Base-by-base conservation (phyloP, 2,888 invertebrate genomes). In the Polydrusus cervinus region DNA sequence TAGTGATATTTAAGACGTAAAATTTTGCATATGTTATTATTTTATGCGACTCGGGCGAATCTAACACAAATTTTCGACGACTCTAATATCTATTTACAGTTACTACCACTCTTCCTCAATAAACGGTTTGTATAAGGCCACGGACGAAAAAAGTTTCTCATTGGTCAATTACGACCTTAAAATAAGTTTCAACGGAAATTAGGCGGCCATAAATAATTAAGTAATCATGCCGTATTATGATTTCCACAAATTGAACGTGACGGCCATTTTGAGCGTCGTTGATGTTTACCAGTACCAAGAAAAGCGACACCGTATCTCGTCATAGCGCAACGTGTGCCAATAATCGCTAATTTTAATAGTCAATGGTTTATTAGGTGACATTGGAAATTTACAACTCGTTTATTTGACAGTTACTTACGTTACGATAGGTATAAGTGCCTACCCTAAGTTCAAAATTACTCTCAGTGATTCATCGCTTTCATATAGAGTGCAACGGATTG, bases 191-290 rank as follows among this genome's bases (percentile, higher is more conserved):
- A 78, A 55, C 79, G 79, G 80, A 79, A 76, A 80, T 79, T 77
- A 64, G 71, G 74, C 77, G 74, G 70, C 78, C 69, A 77, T 77
- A 76, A 74, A 71, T 76, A 79, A 78, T 79, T 78, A 76, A 79
- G 77, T 71, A 77, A 76, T 78, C 76, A 77, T 78, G 74, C 77
- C 76, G 69, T 78, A 77, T 78, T 43, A 9, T 34, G 7, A 34
- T 34, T 79, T 78, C 78, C 77, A 78, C 71, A 71, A 71, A 75
- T 51, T 67, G 62, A 49, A 75, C 75, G 75, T 71, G 75, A 67
- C 64, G 30, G 38, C 34, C 75, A 75, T 75, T 49, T 67, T 67
- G 60, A 74, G 62, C 47, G 45, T 60, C 49, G 55, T 49, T 57
- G 67, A 71, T 75, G 64, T 75, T 71, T 71, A 67, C 62, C 75